A percentile compares a stretch with the other conserved stretches of the same genome.
Evolutionary conservation across 2,113 vertebrate species (phyloP).

Genomic region (Gavialis gangeticus): DNA sequence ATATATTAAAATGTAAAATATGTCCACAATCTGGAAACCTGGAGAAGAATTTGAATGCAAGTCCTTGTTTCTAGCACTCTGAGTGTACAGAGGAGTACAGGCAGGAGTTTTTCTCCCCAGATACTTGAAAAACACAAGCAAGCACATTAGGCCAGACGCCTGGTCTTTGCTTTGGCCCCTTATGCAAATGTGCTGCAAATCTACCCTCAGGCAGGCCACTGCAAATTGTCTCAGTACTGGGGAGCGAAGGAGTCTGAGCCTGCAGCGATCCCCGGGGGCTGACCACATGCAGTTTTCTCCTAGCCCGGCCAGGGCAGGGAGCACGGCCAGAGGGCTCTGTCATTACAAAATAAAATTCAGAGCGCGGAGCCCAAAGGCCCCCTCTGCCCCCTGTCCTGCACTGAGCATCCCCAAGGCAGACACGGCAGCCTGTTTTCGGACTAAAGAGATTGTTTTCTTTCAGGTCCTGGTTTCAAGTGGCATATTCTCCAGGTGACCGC

Average conservation of each 20-base stretch:
- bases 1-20: not conserved
- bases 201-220: not conserved
- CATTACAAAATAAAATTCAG: too few relatives aligned
- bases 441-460: not conserved
- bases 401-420: not conserved
- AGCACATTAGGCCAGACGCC: not conserved
- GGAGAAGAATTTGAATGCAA: too few relatives aligned
- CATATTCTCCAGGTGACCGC: fast-evolving
- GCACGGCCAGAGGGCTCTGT: too few relatives aligned
- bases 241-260: not conserved
- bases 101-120: not conserved
- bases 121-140: not conserved
- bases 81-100: not conserved
- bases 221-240: not conserved
- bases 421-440: not conserved
- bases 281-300: not conserved
- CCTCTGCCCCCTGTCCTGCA: too few relatives aligned
- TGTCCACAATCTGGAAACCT: not conserved
- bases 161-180: not conserved
- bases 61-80: too few relatives aligned
- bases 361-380: too few relatives aligned
- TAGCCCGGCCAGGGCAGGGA: not conserved
- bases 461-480: too few relatives aligned
- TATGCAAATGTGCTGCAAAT: not conserved
- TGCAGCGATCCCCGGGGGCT: not conserved